Evolutionary conservation across 92 coral and sea anemone species (phyloP).

Genomic region (Bergia sp.): DNA sequence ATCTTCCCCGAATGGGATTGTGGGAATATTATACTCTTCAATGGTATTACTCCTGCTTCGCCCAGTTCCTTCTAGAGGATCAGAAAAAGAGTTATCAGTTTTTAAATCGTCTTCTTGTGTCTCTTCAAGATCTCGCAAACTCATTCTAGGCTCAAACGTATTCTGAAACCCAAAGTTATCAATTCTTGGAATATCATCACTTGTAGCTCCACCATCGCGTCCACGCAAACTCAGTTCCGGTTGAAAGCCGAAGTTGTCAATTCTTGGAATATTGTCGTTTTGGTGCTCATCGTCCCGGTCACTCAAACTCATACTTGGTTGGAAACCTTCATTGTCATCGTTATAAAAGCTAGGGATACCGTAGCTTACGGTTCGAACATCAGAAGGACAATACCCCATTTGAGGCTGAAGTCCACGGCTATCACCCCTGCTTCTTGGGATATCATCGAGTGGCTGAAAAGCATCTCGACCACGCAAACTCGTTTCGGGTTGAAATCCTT

Average conservation of each 20-base stretch:
- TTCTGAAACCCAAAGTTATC: slow-evolving; percentile 31
- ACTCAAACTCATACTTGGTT: slow-evolving; percentile 33
- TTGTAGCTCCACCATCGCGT: neutral
- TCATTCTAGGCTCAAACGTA: neutral
- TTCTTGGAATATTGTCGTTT: neutral
- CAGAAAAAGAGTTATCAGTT: neutral
- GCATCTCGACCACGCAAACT: slow-evolving; percentile 23
- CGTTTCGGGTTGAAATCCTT: slow-evolving; percentile 26
- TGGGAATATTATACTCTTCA: slow-evolving; percentile 42
- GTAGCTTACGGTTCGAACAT: neutral
- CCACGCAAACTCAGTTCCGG: slow-evolving; percentile 41
- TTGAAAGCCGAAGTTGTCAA: slow-evolving; percentile 34
- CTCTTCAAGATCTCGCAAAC: neutral
- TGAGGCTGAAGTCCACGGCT: slow-evolving; percentile 15
- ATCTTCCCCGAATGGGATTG: slow-evolving; percentile 35
- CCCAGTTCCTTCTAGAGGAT: neutral
- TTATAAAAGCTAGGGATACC: slow-evolving; percentile 42
- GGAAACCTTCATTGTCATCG: slow-evolving; percentile 41
- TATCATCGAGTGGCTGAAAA: slow-evolving; percentile 17
- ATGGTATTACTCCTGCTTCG: slow-evolving; percentile 33
- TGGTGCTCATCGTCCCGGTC: neutral
- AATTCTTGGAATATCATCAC: neutral
- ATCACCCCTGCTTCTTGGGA: slow-evolving; percentile 14
- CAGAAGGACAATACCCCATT: neutral
- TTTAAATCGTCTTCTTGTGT: neutral